Base-by-base conservation (phyloP, 2,888 invertebrate genomes). In the Seladonia tumulorum region DNA sequence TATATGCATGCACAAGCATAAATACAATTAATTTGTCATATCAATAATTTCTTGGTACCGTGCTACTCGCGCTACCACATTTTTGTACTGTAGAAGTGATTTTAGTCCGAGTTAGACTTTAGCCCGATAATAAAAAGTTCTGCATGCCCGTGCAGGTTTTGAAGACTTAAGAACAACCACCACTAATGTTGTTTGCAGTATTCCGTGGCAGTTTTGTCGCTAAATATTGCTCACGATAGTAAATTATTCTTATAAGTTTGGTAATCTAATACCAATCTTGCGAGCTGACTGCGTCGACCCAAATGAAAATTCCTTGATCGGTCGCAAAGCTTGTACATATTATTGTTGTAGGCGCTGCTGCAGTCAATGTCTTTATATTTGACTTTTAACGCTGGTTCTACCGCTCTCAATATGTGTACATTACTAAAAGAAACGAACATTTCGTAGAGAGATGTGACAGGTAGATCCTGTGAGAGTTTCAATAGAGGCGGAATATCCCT, bases 361-460 rank as follows among this genome's bases (percentile, higher is more conserved):
- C 96, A 95, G 87, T 95, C 95, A 82, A 95, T 93, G 57, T 94
- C 93, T 87, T 90, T 94, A 93, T 96, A 96, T 80, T 94, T 94
- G 76, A 97, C 95, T 91, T 96, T 96, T 66, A 98, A 95, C 88
- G 97, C 97, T 74, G 98, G 98, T 94, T 98, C 99, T 12, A 97
- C 97, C 45, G 97, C 98, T 79, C 98, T 96, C 94, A 98, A 96
- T 71, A 97, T 96, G 94, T 98, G 98, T 79, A 98, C 94, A 81
- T 97, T 95, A 89, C 96, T 96, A 76, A 96, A 96, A 66, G 96
- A 95, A 14, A 97, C 95, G 92, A 98, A 98, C 96, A 98, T 96
- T 86, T 97, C 96, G 90, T 97, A 96, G 49, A 98, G 95, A 72
- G 95, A 95, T 84, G 96, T 96, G 81, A 96, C 95, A 1, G 95